Percentiles rank a stretch among this genome's conserved stretches.
These are phyloP conservation scores for Clunio marinus DNA, from an alignment of 2,888 invertebrate species.

Conservation along the genomic window DNA sequence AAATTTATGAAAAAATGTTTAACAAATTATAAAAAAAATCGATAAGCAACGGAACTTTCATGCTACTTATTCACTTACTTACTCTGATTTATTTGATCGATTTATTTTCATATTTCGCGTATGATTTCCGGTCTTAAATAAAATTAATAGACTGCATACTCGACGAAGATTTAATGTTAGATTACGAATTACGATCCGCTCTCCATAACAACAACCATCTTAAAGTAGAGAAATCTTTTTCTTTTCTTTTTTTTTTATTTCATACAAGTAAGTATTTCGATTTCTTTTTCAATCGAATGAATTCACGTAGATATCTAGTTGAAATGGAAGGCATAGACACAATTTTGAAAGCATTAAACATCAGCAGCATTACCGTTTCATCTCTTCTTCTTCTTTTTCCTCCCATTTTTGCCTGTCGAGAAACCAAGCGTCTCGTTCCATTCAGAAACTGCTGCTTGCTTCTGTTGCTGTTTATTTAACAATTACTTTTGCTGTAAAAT, in stretches of 20 bases:
- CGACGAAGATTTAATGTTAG: too few relatives aligned
- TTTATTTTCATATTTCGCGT: background rate
- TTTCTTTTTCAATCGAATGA: slow-evolving; percentile 17
- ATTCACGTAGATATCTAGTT: too few relatives aligned
- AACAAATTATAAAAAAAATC: too few relatives aligned
- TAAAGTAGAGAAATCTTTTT: slow-evolving; percentile 13
- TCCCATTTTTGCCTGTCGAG: background rate
- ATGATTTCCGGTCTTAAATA: background rate
- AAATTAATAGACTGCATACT: background rate
- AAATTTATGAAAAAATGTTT: too few relatives aligned
- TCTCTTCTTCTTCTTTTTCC: background rate
- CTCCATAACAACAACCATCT: background rate
- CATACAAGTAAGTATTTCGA: too few relatives aligned
- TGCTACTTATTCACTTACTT: background rate
- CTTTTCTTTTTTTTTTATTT: background rate
- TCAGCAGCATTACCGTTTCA: slow-evolving; percentile 8
- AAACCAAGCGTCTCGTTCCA: slow-evolving; percentile 6
- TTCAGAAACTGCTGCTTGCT: too few relatives aligned
- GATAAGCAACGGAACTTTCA: background rate
- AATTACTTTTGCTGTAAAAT: background rate
- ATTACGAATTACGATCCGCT: too few relatives aligned
- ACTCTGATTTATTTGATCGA: background rate
- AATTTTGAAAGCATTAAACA: slow-evolving; percentile 5
- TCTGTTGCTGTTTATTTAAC: slow-evolving; percentile 12
- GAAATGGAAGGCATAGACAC: background rate